phyloP scores from a whole-genome alignment of 2,888 invertebrate genomes.

The Mythimna pallens region DNA sequence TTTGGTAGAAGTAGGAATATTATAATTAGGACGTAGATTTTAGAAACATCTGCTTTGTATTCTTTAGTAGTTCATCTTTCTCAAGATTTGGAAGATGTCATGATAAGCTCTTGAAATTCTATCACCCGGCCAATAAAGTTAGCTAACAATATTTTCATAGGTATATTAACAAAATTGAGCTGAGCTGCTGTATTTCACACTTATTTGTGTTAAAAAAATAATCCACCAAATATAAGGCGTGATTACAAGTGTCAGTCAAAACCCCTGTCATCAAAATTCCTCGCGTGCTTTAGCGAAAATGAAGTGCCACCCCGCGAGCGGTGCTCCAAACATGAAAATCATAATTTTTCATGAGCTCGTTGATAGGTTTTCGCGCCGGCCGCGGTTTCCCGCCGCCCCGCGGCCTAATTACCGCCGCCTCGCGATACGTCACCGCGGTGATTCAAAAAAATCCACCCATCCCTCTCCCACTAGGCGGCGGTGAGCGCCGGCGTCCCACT shows the following conservation, averaged over 20 bases:
- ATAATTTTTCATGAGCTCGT: constrained; percentile 91
- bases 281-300: constrained; percentile 79
- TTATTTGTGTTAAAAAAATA: constrained; percentile 44
- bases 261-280: constrained; percentile 76
- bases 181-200: neutral
- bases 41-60: neutral
- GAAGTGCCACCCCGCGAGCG: constrained; percentile 82
- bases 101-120: neutral
- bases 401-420: constrained; percentile 89
- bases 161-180: neutral
- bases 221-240: constrained; percentile 56
- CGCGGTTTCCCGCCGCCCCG: constrained; percentile 90
- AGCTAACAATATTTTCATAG: too few species aligned
- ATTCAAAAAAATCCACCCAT: constrained; percentile 90
- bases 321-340: constrained; percentile 86
- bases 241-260: constrained; percentile 74
- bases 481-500: constrained; percentile 81
- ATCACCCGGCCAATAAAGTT: neutral
- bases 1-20: neutral
- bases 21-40: neutral
- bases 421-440: constrained; percentile 89
- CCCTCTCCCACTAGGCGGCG: constrained; percentile 80
- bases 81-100: neutral
- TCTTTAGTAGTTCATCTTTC: neutral
- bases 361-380: constrained; percentile 89